Conservation (phyloP, 2,797 vertebrate species). For the Falco concolor region DNA sequence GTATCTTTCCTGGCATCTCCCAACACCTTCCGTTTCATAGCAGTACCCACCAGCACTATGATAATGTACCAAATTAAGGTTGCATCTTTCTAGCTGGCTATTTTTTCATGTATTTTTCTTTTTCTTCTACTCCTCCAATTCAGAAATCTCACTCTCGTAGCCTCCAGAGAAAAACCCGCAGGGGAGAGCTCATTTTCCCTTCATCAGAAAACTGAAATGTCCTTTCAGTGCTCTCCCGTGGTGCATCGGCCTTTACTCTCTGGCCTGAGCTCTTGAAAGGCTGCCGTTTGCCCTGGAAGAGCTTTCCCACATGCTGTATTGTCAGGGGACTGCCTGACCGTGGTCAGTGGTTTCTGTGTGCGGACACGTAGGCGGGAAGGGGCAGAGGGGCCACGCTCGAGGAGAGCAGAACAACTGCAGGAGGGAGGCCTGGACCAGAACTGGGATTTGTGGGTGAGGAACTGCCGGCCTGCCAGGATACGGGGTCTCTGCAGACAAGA, state of each 20-base stretch:
- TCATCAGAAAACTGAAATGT: neutral
- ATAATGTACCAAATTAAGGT: neutral
- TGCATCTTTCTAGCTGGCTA: neutral
- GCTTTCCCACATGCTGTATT: slow-evolving; percentile 43
- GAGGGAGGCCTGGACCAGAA: neutral
- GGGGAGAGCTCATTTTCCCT: neutral
- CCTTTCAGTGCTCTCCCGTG: slow-evolving; percentile 13
- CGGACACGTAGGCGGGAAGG: neutral
- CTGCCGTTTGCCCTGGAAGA: neutral
- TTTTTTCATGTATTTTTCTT: neutral
- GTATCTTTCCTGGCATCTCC: neutral
- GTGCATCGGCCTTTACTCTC: slow-evolving; percentile 15
- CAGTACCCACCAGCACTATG: neutral
- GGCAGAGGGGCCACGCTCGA: neutral
- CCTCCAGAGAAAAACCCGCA: neutral
- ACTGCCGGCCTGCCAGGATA: neutral
- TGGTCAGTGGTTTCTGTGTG: neutral
- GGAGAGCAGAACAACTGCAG: neutral
- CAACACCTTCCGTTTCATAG: neutral
- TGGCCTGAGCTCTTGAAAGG: neutral
- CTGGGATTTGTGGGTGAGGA: neutral
- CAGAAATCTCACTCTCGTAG: neutral
- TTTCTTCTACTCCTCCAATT: neutral
- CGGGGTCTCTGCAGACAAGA: neutral
- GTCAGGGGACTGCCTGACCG: slow-evolving; percentile 10